phyloP scores from a whole-genome alignment of 2,888 invertebrate genomes.

The Dicyrtomina minuta region DNA sequence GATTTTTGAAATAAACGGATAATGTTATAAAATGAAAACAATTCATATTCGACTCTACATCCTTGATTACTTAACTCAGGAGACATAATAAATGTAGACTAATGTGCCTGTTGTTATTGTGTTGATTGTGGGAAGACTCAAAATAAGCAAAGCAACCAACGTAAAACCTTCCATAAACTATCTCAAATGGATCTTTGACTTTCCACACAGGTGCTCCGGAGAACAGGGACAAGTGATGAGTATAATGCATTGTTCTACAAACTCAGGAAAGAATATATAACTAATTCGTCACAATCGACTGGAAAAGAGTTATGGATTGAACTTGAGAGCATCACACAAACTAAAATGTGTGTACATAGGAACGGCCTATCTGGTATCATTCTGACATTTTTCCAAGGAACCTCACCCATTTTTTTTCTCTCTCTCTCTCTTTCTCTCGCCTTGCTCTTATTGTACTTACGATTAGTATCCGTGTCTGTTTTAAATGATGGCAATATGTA shows the following conservation, averaged over 20 bases:
- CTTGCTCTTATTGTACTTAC: neutral
- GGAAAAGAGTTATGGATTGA: constrained; percentile 35
- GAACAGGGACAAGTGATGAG: too few species aligned
- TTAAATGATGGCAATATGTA: too few species aligned
- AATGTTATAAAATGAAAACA: too few species aligned
- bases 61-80: too few species aligned
- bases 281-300: constrained; percentile 36
- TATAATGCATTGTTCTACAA: constrained; percentile 14
- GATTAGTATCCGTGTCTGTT: too few species aligned
- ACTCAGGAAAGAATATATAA: constrained; percentile 20
- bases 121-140: constrained; percentile 22
- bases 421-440: neutral
- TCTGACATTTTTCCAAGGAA: constrained; percentile 5
- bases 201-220: constrained; percentile 1
- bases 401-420: constrained; percentile 17
- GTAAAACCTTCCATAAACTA: constrained; percentile 10
- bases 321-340: neutral
- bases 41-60: too few species aligned
- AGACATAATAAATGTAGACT: constrained; percentile 18
- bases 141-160: constrained; percentile 23
- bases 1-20: too few species aligned
- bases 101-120: constrained; percentile 25
- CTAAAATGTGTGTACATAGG: too few species aligned
- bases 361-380: too few species aligned
- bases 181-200: constrained; percentile 8